Percentiles rank a stretch among this genome's conserved stretches.
Evolutionary conservation across 2,888 invertebrate genomes (phyloP).

Genomic region (Phyto melanocephala): DNA sequence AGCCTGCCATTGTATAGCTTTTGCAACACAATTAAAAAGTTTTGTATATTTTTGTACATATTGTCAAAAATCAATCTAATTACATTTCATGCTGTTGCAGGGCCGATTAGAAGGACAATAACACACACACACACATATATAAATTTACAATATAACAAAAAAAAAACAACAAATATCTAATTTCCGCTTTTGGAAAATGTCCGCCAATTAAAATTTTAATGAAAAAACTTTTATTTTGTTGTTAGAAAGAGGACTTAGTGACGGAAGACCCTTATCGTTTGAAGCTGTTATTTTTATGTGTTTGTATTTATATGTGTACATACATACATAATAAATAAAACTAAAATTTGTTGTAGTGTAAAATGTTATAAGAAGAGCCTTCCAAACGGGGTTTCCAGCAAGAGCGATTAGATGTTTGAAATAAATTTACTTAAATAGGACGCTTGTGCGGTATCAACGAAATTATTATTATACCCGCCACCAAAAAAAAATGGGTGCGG

Average conservation of each 20-base stretch:
- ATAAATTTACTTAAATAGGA: too few relatives aligned
- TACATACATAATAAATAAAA: too few relatives aligned
- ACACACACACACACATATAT: constrained; percentile 2
- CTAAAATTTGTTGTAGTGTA: constrained; percentile 35
- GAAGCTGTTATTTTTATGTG: too few relatives aligned
- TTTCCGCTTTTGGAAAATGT: constrained; percentile 66
- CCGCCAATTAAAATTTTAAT: constrained; percentile 69
- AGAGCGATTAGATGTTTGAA: too few relatives aligned
- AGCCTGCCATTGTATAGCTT: too few relatives aligned
- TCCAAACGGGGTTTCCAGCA: too few relatives aligned
- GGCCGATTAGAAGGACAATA: constrained; percentile 33
- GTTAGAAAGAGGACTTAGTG: constrained; percentile 36
- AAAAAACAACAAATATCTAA: constrained; percentile 46
- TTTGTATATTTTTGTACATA: neutral
- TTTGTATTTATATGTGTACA: too few relatives aligned
- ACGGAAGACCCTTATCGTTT: constrained; percentile 44
- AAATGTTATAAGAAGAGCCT: neutral
- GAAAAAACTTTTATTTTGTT: constrained; percentile 65
- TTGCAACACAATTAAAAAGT: neutral
- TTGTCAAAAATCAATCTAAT: constrained; percentile 62
- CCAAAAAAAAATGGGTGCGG: too few relatives aligned
- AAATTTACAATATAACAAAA: neutral
- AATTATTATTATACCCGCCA: too few relatives aligned
- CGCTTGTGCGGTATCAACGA: too few relatives aligned
- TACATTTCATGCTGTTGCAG: constrained; percentile 55